These are phyloP conservation scores for Garrulus glandarius DNA, from an alignment of 2,797 vertebrate genomes.

Conservation along the genomic window DNA sequence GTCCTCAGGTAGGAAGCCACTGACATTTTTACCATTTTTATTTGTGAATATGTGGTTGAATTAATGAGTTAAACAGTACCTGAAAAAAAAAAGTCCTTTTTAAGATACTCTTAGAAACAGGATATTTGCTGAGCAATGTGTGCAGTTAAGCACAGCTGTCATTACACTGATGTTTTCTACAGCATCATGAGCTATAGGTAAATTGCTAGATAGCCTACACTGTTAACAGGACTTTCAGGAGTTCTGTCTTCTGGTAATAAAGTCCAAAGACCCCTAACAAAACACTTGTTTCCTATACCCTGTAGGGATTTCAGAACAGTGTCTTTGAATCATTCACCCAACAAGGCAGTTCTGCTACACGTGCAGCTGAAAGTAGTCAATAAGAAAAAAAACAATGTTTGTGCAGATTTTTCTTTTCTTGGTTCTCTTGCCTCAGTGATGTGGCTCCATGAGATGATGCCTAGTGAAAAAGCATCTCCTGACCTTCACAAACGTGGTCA, in stretches of 20 bases:
- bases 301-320: background rate
- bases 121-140: background rate
- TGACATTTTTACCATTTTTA: background rate
- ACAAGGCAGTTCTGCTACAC: background rate
- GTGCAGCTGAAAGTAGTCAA: background rate
- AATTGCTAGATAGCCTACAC: background rate
- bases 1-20: background rate
- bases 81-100: background rate
- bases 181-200: background rate
- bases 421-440: background rate
- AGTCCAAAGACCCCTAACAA: background rate
- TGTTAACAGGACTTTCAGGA: background rate
- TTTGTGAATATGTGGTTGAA: background rate
- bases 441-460: fast-evolving
- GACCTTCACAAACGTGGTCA: background rate
- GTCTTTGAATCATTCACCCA: background rate
- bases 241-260: background rate
- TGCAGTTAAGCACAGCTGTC: background rate
- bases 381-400: background rate
- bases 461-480: background rate
- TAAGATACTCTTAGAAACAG: background rate
- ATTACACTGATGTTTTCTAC: background rate
- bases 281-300: background rate
- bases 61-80: background rate
- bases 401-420: background rate